Conservation (phyloP, 2,113 vertebrate genomes). For the Pyrgilauda ruficollis region DNA sequence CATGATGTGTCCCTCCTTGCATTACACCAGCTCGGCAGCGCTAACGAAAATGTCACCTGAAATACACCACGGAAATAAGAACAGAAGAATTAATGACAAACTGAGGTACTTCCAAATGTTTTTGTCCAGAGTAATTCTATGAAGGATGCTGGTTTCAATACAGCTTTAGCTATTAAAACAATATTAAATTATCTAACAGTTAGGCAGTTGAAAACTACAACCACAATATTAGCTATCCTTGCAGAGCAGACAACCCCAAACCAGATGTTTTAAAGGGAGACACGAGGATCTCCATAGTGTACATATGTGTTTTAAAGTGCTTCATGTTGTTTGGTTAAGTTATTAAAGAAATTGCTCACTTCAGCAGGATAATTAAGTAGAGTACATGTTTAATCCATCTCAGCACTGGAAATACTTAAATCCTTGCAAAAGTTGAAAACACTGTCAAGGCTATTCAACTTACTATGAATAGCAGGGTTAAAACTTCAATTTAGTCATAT, state of each 20-base stretch:
- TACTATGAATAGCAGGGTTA: not conserved
- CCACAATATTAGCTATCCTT: not conserved
- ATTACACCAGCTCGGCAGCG: slow-evolving; percentile 78
- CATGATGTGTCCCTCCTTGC: slow-evolving; percentile 84
- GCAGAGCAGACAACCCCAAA: not conserved
- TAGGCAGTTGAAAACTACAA: not conserved
- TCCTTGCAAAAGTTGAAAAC: not conserved
- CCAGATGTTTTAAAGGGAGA: not conserved
- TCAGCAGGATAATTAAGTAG: not conserved
- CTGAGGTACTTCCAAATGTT: not conserved
- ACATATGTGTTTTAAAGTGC: not conserved
- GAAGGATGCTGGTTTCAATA: not conserved
- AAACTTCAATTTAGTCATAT: not conserved
- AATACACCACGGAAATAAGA: not conserved
- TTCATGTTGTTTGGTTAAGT: not conserved
- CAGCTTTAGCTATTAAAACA: not conserved
- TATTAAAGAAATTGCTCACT: not conserved
- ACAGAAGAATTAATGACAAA: not conserved
- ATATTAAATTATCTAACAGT: not conserved
- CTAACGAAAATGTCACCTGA: slow-evolving; percentile 56
- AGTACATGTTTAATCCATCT: not conserved
- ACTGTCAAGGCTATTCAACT: rapidly evolving
- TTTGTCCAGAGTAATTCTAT: not conserved
- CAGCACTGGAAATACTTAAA: not conserved
- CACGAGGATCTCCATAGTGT: not conserved